Evolutionary conservation across 2,113 vertebrate genomes (phyloP), one percentile per base, ranked within the genome.

Genomic region (Eolophus roseicapilla): DNA sequence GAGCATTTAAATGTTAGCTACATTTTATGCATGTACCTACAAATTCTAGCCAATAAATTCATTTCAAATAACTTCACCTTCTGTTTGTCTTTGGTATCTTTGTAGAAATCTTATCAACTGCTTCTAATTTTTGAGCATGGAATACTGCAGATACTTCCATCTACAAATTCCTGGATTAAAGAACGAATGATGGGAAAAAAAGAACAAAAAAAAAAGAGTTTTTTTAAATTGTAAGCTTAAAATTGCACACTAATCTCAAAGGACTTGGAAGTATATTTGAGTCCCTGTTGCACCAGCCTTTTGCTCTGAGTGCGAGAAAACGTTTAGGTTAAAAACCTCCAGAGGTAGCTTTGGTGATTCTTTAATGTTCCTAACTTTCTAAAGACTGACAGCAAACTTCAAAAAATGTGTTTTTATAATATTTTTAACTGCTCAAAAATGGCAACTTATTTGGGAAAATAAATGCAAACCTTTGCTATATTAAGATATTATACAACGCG

Each of bases 361-460:
- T 55, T 97, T 78, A 39, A 69, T 15, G 5, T 50, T 70, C 39
- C 84, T 46, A 12, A 11, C 28, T 69, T 80, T 76, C 65, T 74
- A 3, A 79, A 85, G 29, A 63, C 37, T 43, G n/a, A 47, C 52
- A 69, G 80, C 50, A 75, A 73, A 69, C 11, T 74, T 67, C 9
- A 50, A 75, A 59, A 71, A 44, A n/a, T 4, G 11, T 33, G 65
- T 0, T 44, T 67, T 86, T 67, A 23, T 11, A 35, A 13, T 76
- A 53, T 70, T 89, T 95, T 81, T 63, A 92, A 75, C 63, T 82
- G 49, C 49, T 24, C n/a, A 71, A 82, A 93, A 92, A 43, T 13
- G 49, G 59, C n/a, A 80, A 82, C 13, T 59, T 41, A 46, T 87
- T 78, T 87, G 71, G 55, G 33, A 78, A 86, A 91, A 85, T 10